A percentile compares a stretch with the other conserved stretches of the same genome.
These are phyloP conservation scores for Zeuzera pyrina DNA, from an alignment of 2,888 invertebrate species.

Conservation along the genomic window DNA sequence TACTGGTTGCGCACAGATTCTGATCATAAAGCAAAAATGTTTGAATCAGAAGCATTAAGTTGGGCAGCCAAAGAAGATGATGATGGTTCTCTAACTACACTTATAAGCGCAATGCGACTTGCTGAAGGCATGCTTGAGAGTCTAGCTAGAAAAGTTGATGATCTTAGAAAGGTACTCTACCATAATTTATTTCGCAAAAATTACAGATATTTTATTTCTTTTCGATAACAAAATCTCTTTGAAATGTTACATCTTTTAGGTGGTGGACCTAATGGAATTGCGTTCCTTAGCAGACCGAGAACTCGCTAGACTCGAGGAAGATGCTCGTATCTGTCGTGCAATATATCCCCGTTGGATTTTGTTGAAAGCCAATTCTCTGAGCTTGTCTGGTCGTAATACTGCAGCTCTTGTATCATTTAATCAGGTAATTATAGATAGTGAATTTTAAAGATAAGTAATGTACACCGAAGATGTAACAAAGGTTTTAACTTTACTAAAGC, in stretches of 20 bases:
- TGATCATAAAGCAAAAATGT: slow-evolving; percentile 46
- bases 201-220: slow-evolving; percentile 5
- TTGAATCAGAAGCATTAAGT: slow-evolving; percentile 49
- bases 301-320: slow-evolving; percentile 40
- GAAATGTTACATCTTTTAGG: slow-evolving; percentile 25
- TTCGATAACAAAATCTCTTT: background rate
- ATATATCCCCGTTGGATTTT: slow-evolving; percentile 52
- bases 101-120: slow-evolving; percentile 48
- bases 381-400: slow-evolving; percentile 38
- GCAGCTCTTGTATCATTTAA: slow-evolving; percentile 29
- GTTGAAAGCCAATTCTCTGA: slow-evolving; percentile 41
- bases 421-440: slow-evolving; percentile 43
- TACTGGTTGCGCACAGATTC: slow-evolving; percentile 51
- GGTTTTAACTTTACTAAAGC: too few relatives aligned
- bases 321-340: slow-evolving; percentile 35
- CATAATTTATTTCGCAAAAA: background rate
- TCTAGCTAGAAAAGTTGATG: slow-evolving; percentile 57
- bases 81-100: slow-evolving; percentile 35
- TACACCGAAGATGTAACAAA: too few relatives aligned
- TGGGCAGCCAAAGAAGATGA: slow-evolving; percentile 35
- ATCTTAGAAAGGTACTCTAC: slow-evolving; percentile 44
- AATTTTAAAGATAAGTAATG: too few relatives aligned
- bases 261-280: slow-evolving; percentile 59
- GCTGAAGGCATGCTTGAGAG: slow-evolving; percentile 63
- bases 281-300: slow-evolving; percentile 57